These are phyloP conservation scores for Cardiocondyla obscurior DNA, from an alignment of 1,140 invertebrate genomes.

Conservation along the genomic window DNA sequence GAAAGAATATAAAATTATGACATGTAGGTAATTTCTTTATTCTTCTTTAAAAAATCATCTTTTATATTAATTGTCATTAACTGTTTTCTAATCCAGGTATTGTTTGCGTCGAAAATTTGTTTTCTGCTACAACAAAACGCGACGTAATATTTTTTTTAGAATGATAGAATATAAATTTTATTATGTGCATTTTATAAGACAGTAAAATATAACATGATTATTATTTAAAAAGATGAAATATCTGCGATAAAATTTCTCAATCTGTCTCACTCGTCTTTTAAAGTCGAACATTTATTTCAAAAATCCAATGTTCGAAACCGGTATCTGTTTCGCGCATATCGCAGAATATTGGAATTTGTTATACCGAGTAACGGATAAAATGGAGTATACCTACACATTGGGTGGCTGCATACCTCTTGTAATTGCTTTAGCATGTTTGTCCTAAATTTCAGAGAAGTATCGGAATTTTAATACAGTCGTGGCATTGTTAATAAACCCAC, in stretches of 20 bases:
- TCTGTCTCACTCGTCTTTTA: neutral
- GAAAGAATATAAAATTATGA: neutral
- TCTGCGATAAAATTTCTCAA: neutral
- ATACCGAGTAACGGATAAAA: constrained; percentile 19
- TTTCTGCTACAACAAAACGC: neutral
- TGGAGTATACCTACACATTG: neutral
- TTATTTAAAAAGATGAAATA: neutral
- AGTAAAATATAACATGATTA: neutral
- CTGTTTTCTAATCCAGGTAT: neutral
- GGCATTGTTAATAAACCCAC: constrained; percentile 42
- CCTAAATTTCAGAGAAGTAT: constrained; percentile 36
- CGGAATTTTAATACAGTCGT: constrained; percentile 34
- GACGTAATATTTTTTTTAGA: neutral
- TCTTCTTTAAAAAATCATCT: no score
- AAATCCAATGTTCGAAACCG: neutral
- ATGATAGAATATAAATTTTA: neutral
- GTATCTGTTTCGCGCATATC: constrained; percentile 37
- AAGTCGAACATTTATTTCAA: constrained; percentile 17
- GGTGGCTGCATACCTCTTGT: neutral
- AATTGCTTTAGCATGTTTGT: constrained; percentile 9
- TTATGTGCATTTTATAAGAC: neutral
- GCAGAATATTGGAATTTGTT: constrained; percentile 23
- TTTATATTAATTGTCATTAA: neutral
- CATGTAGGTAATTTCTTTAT: no score
- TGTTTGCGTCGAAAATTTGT: neutral